Conservation (phyloP, 2,797 vertebrate species). For the Orestias chungarensis region DNA sequence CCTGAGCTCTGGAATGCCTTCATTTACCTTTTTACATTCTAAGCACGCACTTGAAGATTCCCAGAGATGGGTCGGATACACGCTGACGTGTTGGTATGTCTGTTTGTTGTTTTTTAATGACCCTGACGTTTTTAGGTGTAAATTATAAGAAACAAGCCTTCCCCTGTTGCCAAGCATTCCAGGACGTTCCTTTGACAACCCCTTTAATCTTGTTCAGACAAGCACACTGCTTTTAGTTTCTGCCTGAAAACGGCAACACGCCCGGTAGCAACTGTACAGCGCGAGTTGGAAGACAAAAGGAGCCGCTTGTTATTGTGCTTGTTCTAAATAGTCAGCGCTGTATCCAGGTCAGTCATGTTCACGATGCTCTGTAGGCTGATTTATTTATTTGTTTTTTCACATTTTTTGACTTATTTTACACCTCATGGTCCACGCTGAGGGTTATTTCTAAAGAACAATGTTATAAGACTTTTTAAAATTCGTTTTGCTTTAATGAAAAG, state of each 20-base stretch:
- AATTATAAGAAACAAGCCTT: not conserved
- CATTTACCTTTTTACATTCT: not conserved
- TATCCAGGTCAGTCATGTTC: slow-evolving; percentile 40
- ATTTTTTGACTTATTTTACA: slow-evolving; percentile 7
- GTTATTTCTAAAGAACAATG: not conserved
- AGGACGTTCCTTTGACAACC: slow-evolving; percentile 59
- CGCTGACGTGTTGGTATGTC: not conserved
- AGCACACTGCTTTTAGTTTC: slow-evolving; percentile 23
- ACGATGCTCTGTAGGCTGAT: slow-evolving; percentile 28
- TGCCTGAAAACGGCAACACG: slow-evolving; percentile 29
- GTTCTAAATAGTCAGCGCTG: slow-evolving; percentile 29
- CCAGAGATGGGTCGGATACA: not conserved
- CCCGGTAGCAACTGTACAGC: slow-evolving; percentile 28
- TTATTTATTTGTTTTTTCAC: slow-evolving; percentile 5
- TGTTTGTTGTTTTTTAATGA: not conserved
- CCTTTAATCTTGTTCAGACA: slow-evolving; percentile 64
- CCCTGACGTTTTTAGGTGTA: slow-evolving; percentile 6
- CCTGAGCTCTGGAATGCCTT: not conserved
- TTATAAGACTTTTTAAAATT: not conserved
- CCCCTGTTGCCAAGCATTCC: slow-evolving; percentile 24
- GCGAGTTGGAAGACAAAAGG: slow-evolving; percentile 31
- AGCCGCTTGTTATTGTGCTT: slow-evolving; percentile 36
- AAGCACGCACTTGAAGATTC: not conserved
- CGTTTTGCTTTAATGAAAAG: not conserved
- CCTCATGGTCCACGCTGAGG: not conserved